Evolutionary conservation across 2,797 vertebrate genomes (phyloP).

Genomic region (Chlorospingus semifuscus): DNA sequence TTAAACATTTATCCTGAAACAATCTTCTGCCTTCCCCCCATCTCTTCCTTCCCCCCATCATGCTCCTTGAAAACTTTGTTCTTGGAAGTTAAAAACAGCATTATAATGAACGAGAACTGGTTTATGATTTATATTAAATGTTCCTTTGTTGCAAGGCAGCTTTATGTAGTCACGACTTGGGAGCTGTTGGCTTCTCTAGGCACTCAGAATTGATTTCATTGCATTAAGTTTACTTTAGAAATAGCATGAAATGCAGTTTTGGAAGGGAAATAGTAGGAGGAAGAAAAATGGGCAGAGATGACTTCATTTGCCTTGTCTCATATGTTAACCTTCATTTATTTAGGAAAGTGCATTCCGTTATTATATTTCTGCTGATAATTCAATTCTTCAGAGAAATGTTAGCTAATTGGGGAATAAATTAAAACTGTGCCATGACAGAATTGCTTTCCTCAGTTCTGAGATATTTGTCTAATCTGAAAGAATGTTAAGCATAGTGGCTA

Average conservation of each 20-base stretch:
- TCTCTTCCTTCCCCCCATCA: accelerated
- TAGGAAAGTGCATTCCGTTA: background rate
- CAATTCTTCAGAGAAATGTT: background rate
- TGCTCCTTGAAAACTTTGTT: background rate
- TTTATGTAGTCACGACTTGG: background rate
- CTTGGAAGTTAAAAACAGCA: background rate
- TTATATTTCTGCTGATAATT: background rate
- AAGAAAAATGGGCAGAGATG: background rate
- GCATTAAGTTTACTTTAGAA: background rate
- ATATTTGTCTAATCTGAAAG: background rate
- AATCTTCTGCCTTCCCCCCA: background rate
- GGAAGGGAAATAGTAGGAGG: background rate
- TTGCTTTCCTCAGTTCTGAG: background rate
- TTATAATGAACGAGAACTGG: background rate
- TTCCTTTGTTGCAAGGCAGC: background rate
- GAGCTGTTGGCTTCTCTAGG: background rate
- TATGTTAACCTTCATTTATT: background rate
- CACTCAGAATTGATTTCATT: background rate
- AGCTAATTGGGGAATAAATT: background rate
- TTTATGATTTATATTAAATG: background rate
- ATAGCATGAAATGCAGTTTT: background rate
- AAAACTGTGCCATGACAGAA: background rate
- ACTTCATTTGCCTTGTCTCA: background rate
- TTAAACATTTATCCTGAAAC: background rate
- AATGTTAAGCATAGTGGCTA: background rate